Evolutionary conservation across 2,888 invertebrate species (phyloP).

Genomic region (Diarsia mendica): DNA sequence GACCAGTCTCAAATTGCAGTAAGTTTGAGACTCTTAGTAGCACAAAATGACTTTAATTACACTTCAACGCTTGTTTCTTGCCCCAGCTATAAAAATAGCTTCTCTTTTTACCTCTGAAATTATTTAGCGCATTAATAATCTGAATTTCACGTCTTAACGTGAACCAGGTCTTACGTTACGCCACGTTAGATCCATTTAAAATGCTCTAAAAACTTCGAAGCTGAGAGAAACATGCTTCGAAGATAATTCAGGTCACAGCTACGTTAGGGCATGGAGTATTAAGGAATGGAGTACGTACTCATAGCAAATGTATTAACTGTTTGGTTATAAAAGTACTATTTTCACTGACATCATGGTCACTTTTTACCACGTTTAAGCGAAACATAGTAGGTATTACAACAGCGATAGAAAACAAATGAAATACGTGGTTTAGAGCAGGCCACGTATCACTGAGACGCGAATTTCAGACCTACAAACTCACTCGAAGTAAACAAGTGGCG

Average conservation of each 20-base stretch:
- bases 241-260: constrained; percentile 57
- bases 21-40: too few species aligned
- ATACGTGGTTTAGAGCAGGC: rapidly evolving
- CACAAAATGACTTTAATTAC: too few species aligned
- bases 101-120: background rate
- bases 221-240: constrained; percentile 45
- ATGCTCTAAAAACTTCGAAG: constrained; percentile 59
- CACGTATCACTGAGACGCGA: background rate
- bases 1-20: background rate
- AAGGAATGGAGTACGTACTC: constrained; percentile 26
- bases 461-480: background rate
- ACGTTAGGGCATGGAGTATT: constrained; percentile 22
- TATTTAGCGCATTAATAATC: constrained; percentile 38
- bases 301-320: background rate
- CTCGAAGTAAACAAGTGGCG: background rate
- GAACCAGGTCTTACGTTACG: constrained; percentile 51
- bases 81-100: background rate
- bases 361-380: too few species aligned
- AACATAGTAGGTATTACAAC: background rate
- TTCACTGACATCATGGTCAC: too few species aligned
- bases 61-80: background rate
- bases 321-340: too few species aligned
- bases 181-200: constrained; percentile 54
- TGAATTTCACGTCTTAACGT: constrained; percentile 24
- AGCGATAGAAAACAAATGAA: background rate